Percentiles rank a stretch among this genome's conserved stretches.
Evolutionary conservation across 2,888 invertebrate species (phyloP).

Genomic region (Priocnemis perturbator): DNA sequence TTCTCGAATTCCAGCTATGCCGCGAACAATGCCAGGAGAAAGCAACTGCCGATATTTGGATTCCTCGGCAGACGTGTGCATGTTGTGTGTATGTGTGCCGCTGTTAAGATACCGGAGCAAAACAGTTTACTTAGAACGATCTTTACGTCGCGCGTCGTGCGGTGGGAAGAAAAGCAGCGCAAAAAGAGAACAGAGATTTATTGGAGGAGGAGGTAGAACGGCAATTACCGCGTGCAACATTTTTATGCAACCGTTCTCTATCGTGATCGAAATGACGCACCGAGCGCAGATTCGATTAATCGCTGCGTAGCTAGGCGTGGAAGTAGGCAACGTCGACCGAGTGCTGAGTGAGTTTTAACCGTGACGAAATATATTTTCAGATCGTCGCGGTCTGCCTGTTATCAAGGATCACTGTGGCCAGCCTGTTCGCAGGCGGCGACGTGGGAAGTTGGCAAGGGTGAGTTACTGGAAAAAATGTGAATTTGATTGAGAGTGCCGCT

Average conservation of each 20-base stretch:
- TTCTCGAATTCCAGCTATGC: constrained; percentile 11
- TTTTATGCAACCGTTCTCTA: no score
- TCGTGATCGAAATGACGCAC: no score
- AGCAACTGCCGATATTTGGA: constrained; percentile 33
- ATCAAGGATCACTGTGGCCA: constrained; percentile 41
- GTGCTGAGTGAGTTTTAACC: neutral
- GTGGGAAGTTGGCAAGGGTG: constrained; percentile 64
- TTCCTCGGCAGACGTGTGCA: constrained; percentile 17
- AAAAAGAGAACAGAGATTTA: no score
- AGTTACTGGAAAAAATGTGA: constrained; percentile 28
- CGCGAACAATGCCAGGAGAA: constrained; percentile 24
- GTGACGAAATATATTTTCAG: constrained; percentile 51
- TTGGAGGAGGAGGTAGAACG: no score
- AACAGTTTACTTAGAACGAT: no score
- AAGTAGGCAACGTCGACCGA: no score
- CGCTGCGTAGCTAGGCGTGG: no score
- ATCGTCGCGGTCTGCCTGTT: constrained; percentile 49
- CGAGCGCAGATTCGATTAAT: no score
- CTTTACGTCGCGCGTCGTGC: no score
- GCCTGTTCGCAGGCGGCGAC: constrained; percentile 37
- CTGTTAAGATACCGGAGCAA: no score
- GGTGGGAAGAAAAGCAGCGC: no score
- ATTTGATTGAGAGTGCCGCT: neutral
- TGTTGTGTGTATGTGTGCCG: no score
- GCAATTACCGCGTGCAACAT: constrained; percentile 1